Percentiles rank a stretch among this genome's conserved stretches.
Evolutionary conservation across 2,888 invertebrate genomes (phyloP).

Genomic region (Lacanobia oleracea): DNA sequence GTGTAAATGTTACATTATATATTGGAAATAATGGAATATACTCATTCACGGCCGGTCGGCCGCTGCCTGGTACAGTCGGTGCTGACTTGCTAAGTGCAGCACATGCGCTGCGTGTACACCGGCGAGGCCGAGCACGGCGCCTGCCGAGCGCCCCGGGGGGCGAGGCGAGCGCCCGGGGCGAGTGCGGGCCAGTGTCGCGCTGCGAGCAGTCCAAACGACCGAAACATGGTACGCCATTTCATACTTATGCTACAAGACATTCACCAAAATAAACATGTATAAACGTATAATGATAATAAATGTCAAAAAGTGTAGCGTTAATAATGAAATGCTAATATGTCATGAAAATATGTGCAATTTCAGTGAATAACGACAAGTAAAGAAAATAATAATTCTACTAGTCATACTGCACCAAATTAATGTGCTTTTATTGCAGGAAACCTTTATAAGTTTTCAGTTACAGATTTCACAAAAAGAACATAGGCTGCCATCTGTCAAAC

Average conservation of each 20-base stretch:
- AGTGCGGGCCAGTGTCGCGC: constrained; percentile 7
- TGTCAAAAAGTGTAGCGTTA: background rate
- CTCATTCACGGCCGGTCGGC: too few relatives aligned
- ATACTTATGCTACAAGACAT: background rate
- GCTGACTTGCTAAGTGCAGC: background rate
- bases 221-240: background rate
- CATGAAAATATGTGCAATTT: background rate
- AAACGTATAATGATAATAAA: background rate
- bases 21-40: too few relatives aligned
- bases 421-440: background rate
- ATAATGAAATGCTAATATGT: background rate
- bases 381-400: background rate
- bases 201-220: constrained; percentile 2
- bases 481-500: constrained; percentile 26
- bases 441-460: background rate
- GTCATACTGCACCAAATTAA: background rate
- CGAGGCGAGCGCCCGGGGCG: background rate
- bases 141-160: background rate
- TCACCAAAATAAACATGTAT: background rate
- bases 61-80: too few relatives aligned
- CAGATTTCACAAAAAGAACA: background rate
- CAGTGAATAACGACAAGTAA: too few relatives aligned
- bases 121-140: background rate
- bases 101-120: background rate
- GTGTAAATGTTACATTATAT: too few relatives aligned